Percentiles rank a stretch among this genome's conserved stretches.
Conservation (phyloP, 2,113 vertebrate genomes). For the Carassius gibelio region DNA sequence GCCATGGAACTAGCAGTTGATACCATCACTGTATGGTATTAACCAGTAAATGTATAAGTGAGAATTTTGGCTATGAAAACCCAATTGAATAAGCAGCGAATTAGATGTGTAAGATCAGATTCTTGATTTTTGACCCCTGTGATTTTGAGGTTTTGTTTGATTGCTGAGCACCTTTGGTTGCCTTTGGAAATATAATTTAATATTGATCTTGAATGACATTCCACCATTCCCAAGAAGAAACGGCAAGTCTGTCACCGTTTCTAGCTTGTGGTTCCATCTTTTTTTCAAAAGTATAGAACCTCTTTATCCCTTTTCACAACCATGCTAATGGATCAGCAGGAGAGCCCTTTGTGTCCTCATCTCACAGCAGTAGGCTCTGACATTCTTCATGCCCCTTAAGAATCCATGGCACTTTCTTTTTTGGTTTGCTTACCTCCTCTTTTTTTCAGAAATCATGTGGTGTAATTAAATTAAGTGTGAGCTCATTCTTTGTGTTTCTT, state of each 20-base stretch:
- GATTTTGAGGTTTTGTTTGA: neutral
- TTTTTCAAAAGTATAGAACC: constrained; percentile 29
- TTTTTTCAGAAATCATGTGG: constrained; percentile 63
- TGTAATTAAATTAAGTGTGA: constrained; percentile 61
- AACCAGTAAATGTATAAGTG: neutral
- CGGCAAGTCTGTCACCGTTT: constrained; percentile 34
- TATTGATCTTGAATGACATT: constrained; percentile 21
- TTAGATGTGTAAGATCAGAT: neutral
- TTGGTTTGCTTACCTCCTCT: constrained; percentile 45
- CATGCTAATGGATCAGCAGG: constrained; percentile 44
- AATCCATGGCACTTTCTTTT: constrained; percentile 47
- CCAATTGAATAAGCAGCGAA: neutral
- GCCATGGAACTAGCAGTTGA: neutral
- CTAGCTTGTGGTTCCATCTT: constrained; percentile 32
- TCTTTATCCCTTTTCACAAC: constrained; percentile 37
- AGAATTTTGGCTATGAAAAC: neutral
- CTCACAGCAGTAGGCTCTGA: constrained; percentile 40
- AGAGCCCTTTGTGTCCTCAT: constrained; percentile 42
- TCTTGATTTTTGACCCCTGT: no score
- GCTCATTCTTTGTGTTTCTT: constrained; percentile 61
- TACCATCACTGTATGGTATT: neutral
- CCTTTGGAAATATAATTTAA: constrained; percentile 1
- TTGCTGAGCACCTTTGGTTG: constrained; percentile 8
- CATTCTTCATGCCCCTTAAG: constrained; percentile 49
- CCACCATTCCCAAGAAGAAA: neutral